Evolutionary conservation across 64 coral and sea anemone species (phyloP).

Genomic region (Stylophora pistillata): DNA sequence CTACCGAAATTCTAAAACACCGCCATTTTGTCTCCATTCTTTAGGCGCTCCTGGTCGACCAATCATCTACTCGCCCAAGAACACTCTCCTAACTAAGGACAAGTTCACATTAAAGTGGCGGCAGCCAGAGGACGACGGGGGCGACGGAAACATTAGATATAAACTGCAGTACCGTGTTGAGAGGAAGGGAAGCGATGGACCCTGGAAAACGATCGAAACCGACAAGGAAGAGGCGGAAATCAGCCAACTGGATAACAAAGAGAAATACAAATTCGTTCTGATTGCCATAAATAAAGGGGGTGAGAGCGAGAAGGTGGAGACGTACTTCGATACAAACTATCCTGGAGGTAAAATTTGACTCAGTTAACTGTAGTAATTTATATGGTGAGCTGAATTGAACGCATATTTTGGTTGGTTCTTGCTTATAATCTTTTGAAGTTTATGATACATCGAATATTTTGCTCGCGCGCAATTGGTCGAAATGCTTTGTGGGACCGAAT

Average conservation of each 20-base stretch:
- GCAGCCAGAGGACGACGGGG: constrained; percentile 24
- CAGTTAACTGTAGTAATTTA: too few species aligned
- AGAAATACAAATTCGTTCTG: constrained; percentile 20
- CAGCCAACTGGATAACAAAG: background rate
- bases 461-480: too few species aligned
- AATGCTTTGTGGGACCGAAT: too few species aligned
- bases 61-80: constrained; percentile 32
- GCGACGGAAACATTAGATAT: constrained; percentile 35
- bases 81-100: background rate
- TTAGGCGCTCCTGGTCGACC: constrained; percentile 50
- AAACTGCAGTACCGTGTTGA: background rate
- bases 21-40: background rate
- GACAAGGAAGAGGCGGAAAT: background rate
- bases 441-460: too few species aligned
- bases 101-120: constrained; percentile 46
- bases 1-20: background rate
- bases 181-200: background rate
- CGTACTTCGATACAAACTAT: background rate
- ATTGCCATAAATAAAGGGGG: background rate
- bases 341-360: background rate
- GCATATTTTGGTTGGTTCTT: too few species aligned
- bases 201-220: background rate
- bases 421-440: too few species aligned
- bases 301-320: background rate
- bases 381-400: too few species aligned